Base-by-base conservation (phyloP, 1,140 invertebrate genomes). In the Euborellia annulipes region DNA sequence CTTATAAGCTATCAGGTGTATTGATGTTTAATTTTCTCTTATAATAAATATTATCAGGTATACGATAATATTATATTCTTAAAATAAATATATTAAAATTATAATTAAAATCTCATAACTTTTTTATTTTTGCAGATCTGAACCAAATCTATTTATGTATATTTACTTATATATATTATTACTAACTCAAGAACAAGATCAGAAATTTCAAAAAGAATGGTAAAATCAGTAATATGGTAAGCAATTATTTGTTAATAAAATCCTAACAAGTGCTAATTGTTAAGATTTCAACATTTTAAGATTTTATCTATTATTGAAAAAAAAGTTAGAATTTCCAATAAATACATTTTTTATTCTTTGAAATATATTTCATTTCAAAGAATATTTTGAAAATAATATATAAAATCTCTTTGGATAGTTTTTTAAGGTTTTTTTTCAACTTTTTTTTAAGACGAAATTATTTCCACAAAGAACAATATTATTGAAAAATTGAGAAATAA, bases 271-370 rank as follows among this genome's bases (percentile, higher is more conserved):
- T 38, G n/a, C n/a, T 14, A 38, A 38, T 18, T 16, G n/a, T 38
- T 38, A 38, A 38, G 18, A 38, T 38, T 38, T 38, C n/a, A 38
- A 38, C 4, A 38, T 38, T 7, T 16, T 38, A 14, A 38, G n/a
- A 38, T 16, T 14, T 38, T 16, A 16, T 38, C 18, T 38, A 16
- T 38, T 38, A 18, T 16, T 14, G n/a, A 38, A 38, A 38, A 14
- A 7, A 16, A 4, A 38, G 7, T 27, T 27, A 27, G 11, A 27
- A 27, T 27, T n/a, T n/a, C n/a, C n/a, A n/a, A 27, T 27, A 27
- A 27, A 38, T n/a, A 38, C 18, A 38, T 38, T 38, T 38, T 7
- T 7, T 38, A 38, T 16, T 38, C n/a, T 38, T n/a, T 38, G n/a
- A 38, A 16, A 38, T 6, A n/a, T 16, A 14, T 38, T 38, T n/a